Evolutionary conservation across 2,888 invertebrate species (phyloP).

Genomic region (Micropterix aruncella): DNA sequence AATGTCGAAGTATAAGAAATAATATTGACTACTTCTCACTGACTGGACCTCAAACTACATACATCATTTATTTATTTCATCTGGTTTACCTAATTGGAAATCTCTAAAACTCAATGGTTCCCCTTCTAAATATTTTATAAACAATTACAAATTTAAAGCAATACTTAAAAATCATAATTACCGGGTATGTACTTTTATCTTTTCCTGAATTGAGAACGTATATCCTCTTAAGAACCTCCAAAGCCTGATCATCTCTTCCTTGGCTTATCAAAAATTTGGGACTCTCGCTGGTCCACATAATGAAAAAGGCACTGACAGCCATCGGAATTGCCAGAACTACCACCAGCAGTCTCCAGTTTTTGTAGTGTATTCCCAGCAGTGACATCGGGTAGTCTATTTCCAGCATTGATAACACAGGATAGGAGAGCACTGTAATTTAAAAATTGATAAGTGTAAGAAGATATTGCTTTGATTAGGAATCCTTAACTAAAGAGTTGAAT

Average conservation of each 20-base stretch:
- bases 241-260: slow-evolving; percentile 41
- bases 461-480: too few relatives aligned
- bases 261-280: slow-evolving; percentile 60
- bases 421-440: slow-evolving; percentile 48
- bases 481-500: too few relatives aligned
- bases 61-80: too few relatives aligned
- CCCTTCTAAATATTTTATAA: too few relatives aligned
- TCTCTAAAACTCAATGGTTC: too few relatives aligned
- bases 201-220: slow-evolving; percentile 26
- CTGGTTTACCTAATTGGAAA: too few relatives aligned
- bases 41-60: too few relatives aligned
- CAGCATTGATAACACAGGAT: slow-evolving; percentile 47
- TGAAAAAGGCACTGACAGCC: slow-evolving; percentile 41
- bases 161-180: too few relatives aligned
- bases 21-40: too few relatives aligned
- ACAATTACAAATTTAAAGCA: too few relatives aligned
- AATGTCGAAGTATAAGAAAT: too few relatives aligned
- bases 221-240: slow-evolving; percentile 28
- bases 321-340: slow-evolving; percentile 51
- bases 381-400: slow-evolving; percentile 27
- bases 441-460: too few relatives aligned
- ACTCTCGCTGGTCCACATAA: slow-evolving; percentile 55
- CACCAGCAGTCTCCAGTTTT: slow-evolving; percentile 64
- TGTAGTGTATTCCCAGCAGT: slow-evolving; percentile 38
- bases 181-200: not conserved